Evolutionary conservation across 2,113 vertebrate species (phyloP), one percentile per base, ranked within the genome.

Genomic region (Andinoacara biseriatus): DNA sequence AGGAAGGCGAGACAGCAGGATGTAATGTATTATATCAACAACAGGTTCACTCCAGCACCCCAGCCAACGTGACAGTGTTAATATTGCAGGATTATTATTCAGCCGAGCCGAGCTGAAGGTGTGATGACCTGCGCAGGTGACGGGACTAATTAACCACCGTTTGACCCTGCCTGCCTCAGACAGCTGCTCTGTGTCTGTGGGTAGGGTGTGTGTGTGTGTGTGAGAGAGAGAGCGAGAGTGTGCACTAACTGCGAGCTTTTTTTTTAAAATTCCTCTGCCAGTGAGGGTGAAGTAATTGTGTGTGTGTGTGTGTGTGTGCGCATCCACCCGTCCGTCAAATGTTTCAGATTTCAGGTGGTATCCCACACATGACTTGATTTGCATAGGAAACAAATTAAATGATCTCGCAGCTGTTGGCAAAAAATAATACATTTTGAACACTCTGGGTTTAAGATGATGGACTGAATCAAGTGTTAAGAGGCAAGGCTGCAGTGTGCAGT

Each of bases 61-160:
- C 80, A 60, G 86, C 88, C 81, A 43, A 89, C 31, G 83, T 90
- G 92, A 90, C 92, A 85, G 78, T 86, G 88, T 92, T 92, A 93
- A 93, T 93, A 93, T 90, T 88, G 89, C 89, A 87, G 85, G 80
- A 90, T 94, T 94, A 90, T 94, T 92, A 93, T 94, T 87, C 90
- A 86, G 88, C 75, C 35, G 22, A 83, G 92, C 87, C 24, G 80
- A 90, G 94, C 92, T 90, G 86, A 88, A 91, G 92, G 93, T 91
- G 90, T 83, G 91, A 89, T 93, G 94, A 94, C 93, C 94, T 61
- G 90, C 90, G 84, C 87, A 87, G 93, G 93, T 93, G 93, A 93
- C 87, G 80, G 91, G 89, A 92, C 93, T 94, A 94, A 95, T 95
- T 95, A 94, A 92, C 93, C 91, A 94, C 75, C 87, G 57, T 93